These are phyloP conservation scores for Spialia ferax DNA, from an alignment of 2,888 invertebrate species.

Conservation along the genomic window DNA sequence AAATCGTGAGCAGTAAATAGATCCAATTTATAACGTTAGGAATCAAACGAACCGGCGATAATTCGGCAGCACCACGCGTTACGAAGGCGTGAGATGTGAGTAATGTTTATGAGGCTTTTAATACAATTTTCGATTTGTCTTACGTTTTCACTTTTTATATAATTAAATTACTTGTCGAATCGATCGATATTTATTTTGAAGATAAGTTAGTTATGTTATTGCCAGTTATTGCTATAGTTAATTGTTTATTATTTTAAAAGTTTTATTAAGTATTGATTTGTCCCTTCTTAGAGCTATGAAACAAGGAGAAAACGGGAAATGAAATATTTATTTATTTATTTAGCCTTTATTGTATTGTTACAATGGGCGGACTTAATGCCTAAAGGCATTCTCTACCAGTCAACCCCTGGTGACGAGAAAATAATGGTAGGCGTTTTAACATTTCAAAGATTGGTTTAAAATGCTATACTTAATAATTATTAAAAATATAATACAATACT, in stretches of 20 bases:
- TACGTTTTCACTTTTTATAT: constrained; percentile 36
- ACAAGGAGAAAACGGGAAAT: too few species aligned
- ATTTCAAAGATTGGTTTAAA: too few species aligned
- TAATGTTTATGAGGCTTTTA: constrained; percentile 25
- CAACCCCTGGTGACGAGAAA: too few species aligned
- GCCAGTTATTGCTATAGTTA: background rate
- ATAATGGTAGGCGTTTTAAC: too few species aligned
- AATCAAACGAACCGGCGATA: constrained; percentile 62
- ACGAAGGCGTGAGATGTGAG: constrained; percentile 4
- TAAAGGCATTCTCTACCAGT: too few species aligned
- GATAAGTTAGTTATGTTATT: constrained; percentile 1
- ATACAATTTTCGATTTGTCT: constrained; percentile 25
- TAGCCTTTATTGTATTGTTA: too few species aligned
- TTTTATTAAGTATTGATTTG: too few species aligned
- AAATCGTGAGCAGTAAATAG: constrained; percentile 74
- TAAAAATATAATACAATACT: too few species aligned
- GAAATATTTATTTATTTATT: too few species aligned
- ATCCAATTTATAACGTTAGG: constrained; percentile 67
- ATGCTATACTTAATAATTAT: too few species aligned
- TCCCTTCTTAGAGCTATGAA: too few species aligned
- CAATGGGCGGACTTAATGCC: too few species aligned
- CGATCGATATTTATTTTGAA: constrained; percentile 5
- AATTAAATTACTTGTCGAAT: constrained; percentile 4
- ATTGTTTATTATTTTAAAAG: background rate
- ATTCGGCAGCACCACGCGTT: constrained; percentile 53